phyloP scores from a whole-genome alignment of 2,888 invertebrate species.

The Microplitis deprimator region DNA sequence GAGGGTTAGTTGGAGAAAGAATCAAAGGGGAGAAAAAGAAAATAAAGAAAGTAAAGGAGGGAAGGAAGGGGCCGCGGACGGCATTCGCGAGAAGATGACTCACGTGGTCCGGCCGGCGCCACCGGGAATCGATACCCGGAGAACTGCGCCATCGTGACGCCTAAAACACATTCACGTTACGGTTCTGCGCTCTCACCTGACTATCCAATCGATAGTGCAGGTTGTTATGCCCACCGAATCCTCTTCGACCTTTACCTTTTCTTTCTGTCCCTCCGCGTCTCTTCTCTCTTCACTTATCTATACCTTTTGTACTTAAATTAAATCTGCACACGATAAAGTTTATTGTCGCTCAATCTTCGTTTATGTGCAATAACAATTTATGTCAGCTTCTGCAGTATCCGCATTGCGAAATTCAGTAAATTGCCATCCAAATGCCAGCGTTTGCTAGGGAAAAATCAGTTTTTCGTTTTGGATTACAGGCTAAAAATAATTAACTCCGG shows the following conservation, averaged over 20 bases:
- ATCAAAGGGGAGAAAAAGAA: background rate
- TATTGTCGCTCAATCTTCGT: background rate
- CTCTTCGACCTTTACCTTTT: constrained; percentile 48
- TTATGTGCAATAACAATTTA: background rate
- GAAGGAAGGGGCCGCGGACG: background rate
- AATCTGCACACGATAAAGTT: background rate
- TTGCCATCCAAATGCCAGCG: background rate
- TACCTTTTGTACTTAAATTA: background rate
- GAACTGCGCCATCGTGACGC: constrained; percentile 33
- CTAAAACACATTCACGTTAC: constrained; percentile 27
- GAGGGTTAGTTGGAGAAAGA: background rate
- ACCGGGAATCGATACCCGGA: constrained; percentile 30
- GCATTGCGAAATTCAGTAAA: constrained; percentile 25
- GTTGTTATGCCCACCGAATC: constrained; percentile 9
- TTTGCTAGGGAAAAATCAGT: background rate
- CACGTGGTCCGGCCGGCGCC: constrained; percentile 40
- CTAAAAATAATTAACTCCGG: background rate
- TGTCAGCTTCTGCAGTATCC: background rate
- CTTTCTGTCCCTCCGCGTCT: background rate
- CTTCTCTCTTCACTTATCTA: background rate
- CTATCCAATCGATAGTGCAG: constrained; percentile 47
- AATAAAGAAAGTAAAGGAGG: background rate
- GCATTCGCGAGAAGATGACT: constrained; percentile 35
- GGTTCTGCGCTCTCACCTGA: constrained; percentile 45
- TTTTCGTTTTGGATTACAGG: background rate